These are phyloP conservation scores for Tapirus indicus DNA, from an alignment of 2,797 vertebrate species.

Conservation along the genomic window DNA sequence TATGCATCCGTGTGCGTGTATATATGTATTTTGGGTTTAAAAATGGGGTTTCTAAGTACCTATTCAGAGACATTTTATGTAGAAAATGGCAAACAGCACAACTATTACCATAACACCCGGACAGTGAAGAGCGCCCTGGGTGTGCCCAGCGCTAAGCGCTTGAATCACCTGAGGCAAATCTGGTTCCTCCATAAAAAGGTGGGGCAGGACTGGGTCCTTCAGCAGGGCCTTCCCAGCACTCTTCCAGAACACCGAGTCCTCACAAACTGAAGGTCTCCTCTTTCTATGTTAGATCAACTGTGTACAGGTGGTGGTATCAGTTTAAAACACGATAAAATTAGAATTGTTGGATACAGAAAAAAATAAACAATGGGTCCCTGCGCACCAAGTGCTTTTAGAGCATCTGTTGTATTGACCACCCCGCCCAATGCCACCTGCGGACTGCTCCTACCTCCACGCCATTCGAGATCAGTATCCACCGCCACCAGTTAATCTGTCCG, in stretches of 20 bases:
- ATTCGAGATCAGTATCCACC: background rate
- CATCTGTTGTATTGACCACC: rapidly evolving
- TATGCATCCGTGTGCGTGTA: background rate
- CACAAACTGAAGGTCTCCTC: too few relatives aligned
- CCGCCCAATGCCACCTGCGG: rapidly evolving
- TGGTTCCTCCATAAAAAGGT: background rate
- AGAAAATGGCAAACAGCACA: background rate
- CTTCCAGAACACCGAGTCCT: background rate
- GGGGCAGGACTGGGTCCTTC: too few relatives aligned
- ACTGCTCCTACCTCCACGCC: background rate
- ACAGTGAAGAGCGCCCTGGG: background rate
- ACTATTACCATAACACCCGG: too few relatives aligned
- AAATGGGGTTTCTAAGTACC: background rate
- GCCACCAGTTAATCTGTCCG: constrained; percentile 60
- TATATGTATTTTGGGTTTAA: background rate
- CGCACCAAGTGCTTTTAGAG: background rate
- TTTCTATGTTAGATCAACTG: rapidly evolving
- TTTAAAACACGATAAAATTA: background rate
- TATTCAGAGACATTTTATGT: background rate
- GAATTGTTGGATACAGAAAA: background rate
- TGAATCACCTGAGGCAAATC: background rate
- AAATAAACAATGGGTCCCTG: background rate
- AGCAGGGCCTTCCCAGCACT: too few relatives aligned
- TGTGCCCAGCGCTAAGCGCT: rapidly evolving
- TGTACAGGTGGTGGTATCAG: background rate